Conservation (phyloP, 1,140 invertebrate genomes). For the Rhizoglyphus robini region DNA sequence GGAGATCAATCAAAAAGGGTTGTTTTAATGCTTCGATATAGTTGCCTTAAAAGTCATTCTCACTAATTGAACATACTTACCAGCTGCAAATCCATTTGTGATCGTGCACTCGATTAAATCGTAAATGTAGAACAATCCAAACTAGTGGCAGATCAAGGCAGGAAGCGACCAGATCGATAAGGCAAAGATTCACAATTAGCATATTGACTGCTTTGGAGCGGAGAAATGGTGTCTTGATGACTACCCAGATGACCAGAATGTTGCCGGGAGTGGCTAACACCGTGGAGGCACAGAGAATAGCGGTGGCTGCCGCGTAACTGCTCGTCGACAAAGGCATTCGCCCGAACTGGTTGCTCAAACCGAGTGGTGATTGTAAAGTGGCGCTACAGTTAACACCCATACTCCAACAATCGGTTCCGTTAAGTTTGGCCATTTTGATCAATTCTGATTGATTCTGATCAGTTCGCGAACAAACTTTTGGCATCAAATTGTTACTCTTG, state of each 20-base stretch:
- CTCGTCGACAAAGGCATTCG: background rate
- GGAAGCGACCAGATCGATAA: slow-evolving; percentile 5
- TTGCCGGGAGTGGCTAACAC: slow-evolving; percentile 4
- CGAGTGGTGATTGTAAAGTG: no score
- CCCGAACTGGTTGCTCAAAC: background rate
- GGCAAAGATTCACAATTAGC: slow-evolving; percentile 18
- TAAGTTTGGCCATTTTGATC: no score
- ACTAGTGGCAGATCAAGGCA: slow-evolving; percentile 14
- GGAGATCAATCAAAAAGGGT: no score
- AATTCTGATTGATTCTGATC: no score
- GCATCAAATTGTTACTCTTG: no score
- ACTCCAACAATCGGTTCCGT: no score
- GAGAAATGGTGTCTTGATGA: slow-evolving; percentile 7
- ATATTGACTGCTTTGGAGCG: slow-evolving; percentile 17
- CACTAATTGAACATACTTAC: background rate
- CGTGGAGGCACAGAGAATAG: background rate
- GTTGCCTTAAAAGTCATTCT: background rate
- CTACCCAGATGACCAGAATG: slow-evolving; percentile 15
- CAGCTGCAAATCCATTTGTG: background rate
- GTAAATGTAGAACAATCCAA: slow-evolving; percentile 6
- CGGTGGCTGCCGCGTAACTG: background rate
- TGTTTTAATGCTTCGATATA: no score
- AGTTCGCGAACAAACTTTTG: no score
- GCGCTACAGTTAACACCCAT: no score
- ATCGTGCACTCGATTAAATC: background rate